phyloP scores from a whole-genome alignment of 2,113 vertebrate species.

The Mus spicilegus region DNA sequence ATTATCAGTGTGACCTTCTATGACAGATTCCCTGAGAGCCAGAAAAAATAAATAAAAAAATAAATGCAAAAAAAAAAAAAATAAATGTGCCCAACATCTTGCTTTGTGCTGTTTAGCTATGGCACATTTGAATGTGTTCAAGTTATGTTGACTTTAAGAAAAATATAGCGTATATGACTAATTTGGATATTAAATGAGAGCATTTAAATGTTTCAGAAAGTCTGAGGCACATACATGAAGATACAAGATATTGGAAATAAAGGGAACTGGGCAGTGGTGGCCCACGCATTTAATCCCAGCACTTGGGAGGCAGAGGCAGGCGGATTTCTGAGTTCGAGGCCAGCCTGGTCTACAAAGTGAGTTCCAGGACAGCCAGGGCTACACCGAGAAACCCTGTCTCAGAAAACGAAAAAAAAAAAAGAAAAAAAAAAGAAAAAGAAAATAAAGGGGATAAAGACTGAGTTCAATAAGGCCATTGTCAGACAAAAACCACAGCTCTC shows the following conservation, averaged over 20 bases:
- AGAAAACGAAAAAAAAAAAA: too few species aligned
- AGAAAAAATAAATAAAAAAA: too few species aligned
- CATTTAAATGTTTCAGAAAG: conserved; percentile 34
- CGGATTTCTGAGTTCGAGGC: too few species aligned
- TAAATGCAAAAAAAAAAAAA: too few species aligned
- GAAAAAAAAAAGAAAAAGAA: too few species aligned
- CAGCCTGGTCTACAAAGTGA: too few species aligned
- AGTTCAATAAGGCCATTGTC: background rate
- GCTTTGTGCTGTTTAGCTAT: conserved; percentile 1
- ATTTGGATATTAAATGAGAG: background rate
- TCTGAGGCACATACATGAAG: background rate
- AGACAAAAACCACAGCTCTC: background rate
- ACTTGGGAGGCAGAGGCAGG: too few species aligned
- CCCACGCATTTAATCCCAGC: too few species aligned
- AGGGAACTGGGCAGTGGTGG: background rate
- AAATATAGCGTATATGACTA: background rate
- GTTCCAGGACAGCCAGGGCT: too few species aligned
- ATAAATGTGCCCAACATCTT: background rate
- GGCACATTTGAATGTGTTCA: background rate
- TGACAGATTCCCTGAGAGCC: background rate
- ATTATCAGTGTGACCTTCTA: background rate
- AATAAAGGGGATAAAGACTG: background rate
- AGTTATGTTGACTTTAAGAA: background rate
- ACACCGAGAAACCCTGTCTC: too few species aligned
- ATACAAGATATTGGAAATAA: background rate